Percentiles rank a stretch among this genome's conserved stretches.
These are phyloP conservation scores for Cantharis rufa DNA, from an alignment of 2,888 invertebrate genomes.

Conservation along the genomic window DNA sequence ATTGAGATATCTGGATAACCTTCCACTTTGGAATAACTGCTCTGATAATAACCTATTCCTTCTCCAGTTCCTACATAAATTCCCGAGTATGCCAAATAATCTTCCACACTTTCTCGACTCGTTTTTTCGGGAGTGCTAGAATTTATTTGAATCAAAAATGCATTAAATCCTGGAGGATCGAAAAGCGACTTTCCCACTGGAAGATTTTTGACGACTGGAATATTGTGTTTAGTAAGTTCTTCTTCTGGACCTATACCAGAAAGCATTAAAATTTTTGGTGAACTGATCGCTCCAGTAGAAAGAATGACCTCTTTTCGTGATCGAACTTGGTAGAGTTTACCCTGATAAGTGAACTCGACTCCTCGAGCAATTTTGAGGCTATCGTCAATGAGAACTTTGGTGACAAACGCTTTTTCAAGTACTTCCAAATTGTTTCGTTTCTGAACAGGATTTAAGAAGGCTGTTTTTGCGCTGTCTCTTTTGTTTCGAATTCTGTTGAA, in stretches of 20 bases:
- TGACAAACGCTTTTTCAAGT: slow-evolving; percentile 60
- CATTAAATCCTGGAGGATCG: background rate
- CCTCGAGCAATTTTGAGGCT: slow-evolving; percentile 55
- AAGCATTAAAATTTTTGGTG: background rate
- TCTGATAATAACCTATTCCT: slow-evolving; percentile 65
- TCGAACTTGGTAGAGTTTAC: background rate
- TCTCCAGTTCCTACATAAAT: slow-evolving; percentile 64
- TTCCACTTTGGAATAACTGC: slow-evolving; percentile 63
- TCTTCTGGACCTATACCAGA: background rate
- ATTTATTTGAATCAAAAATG: background rate
- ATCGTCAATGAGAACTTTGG: slow-evolving; percentile 61
- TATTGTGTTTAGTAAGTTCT: background rate
- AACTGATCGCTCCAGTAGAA: background rate
- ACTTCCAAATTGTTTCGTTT: slow-evolving; percentile 64
- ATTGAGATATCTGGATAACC: slow-evolving; percentile 65
- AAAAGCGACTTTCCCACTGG: background rate
- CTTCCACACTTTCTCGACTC: background rate
- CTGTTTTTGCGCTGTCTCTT: slow-evolving; percentile 37
- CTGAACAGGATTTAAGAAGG: slow-evolving; percentile 62
- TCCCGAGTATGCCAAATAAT: slow-evolving; percentile 40
- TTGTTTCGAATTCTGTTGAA: background rate
- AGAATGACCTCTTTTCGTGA: background rate
- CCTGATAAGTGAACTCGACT: slow-evolving; percentile 51
- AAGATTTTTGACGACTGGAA: background rate
- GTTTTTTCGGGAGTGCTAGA: background rate